Conservation (phyloP, 2,888 invertebrate genomes). For the Keiferia lycopersicella region DNA sequence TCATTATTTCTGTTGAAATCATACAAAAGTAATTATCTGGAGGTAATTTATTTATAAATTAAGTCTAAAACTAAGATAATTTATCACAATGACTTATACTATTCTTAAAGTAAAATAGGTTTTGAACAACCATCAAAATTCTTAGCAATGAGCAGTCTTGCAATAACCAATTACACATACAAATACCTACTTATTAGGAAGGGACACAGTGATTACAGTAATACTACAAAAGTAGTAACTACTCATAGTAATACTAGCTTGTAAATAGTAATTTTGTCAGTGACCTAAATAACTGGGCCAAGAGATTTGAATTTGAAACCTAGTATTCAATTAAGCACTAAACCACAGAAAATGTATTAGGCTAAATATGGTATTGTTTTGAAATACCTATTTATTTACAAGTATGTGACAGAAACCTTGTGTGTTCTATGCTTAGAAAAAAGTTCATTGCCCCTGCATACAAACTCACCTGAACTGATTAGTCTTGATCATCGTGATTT, state of each 20-base stretch:
- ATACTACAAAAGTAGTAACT: neutral
- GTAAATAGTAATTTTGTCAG: conserved; percentile 15
- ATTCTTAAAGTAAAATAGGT: conserved; percentile 35
- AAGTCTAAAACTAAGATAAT: conserved; percentile 46
- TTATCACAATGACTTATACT: conserved; percentile 54
- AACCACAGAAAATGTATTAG: neutral
- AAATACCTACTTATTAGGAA: conserved; percentile 4
- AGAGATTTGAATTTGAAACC: neutral
- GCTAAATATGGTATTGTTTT: neutral
- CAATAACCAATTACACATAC: conserved; percentile 1
- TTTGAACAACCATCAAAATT: conserved; percentile 44
- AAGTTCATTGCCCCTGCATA: too few species aligned
- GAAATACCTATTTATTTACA: neutral
- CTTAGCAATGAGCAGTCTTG: conserved; percentile 30
- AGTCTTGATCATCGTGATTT: too few species aligned
- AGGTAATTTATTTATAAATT: conserved; percentile 41
- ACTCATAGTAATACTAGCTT: neutral
- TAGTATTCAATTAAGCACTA: neutral
- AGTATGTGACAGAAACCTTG: neutral
- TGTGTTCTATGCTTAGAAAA: too few species aligned
- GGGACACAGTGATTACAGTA: conserved; percentile 10
- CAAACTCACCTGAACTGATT: too few species aligned
- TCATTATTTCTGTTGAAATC: neutral
- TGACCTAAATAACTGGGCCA: conserved; percentile 9
- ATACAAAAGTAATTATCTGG: conserved; percentile 20